Percentiles rank a stretch among this genome's conserved stretches.
Evolutionary conservation across 2,113 vertebrate species (phyloP).

Genomic region (Camelus bactrianus): DNA sequence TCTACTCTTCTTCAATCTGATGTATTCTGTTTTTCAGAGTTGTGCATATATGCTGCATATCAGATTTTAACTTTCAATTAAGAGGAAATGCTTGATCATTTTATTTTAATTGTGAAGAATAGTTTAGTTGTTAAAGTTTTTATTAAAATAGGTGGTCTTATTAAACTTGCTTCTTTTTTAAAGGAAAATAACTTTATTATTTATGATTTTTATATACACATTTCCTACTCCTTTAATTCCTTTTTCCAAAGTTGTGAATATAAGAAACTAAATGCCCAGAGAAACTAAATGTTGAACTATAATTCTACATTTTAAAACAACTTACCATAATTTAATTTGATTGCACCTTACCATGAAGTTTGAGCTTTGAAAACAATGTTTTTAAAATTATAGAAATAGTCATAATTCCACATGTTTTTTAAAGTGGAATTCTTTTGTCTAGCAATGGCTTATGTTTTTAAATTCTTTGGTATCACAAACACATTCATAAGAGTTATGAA

Average conservation of each 20-base stretch:
- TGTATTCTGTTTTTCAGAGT: neutral
- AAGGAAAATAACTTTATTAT: neutral
- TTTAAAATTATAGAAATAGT: neutral
- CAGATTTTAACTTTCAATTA: slow-evolving; percentile 25
- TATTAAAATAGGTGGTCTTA: neutral
- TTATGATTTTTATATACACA: neutral
- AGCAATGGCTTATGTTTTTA: slow-evolving; percentile 17
- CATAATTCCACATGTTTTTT: neutral
- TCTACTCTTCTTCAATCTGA: neutral
- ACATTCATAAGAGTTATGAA: neutral
- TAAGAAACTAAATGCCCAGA: neutral
- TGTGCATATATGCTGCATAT: neutral
- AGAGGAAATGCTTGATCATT: neutral
- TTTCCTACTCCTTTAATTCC: neutral
- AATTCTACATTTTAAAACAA: neutral
- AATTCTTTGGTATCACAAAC: neutral
- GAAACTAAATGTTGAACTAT: neutral
- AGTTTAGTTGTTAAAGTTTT: neutral
- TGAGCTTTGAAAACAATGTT: neutral
- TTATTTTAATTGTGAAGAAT: neutral
- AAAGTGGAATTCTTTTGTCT: neutral
- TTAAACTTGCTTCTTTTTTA: neutral
- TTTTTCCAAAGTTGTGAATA: neutral
- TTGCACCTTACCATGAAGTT: neutral
- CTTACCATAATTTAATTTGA: neutral